These are phyloP conservation scores for Heterocephalus glaber DNA, from an alignment of 2,113 vertebrate genomes.

Conservation along the genomic window DNA sequence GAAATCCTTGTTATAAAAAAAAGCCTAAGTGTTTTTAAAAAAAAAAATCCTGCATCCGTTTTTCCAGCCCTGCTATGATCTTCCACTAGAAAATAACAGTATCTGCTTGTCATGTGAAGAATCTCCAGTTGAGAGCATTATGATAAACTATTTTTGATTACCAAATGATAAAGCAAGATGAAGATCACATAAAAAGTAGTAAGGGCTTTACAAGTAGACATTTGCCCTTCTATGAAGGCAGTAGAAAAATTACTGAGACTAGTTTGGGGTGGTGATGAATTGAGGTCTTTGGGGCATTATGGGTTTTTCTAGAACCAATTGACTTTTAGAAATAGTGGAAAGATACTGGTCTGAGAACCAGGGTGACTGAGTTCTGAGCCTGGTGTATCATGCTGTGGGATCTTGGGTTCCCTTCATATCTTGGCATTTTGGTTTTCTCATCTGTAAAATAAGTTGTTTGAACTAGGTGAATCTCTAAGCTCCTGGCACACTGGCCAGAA, in stretches of 20 bases:
- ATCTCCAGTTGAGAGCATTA: not conserved
- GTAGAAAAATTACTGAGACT: constrained; percentile 48
- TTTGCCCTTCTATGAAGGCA: not conserved
- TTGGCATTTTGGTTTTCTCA: not conserved
- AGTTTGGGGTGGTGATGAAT: not conserved
- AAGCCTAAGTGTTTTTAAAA: not conserved
- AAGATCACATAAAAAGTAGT: not conserved
- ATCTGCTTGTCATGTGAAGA: not conserved
- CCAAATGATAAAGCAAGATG: constrained; percentile 18
- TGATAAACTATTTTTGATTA: constrained; percentile 43
- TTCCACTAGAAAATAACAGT: constrained; percentile 17
- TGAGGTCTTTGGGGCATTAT: constrained; percentile 24
- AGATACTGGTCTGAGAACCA: not conserved
- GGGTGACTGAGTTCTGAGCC: not conserved
- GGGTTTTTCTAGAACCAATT: constrained; percentile 52
- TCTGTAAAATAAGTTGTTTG: not conserved
- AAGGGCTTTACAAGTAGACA: not conserved
- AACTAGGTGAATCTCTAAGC: not conserved
- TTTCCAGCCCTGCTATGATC: not conserved
- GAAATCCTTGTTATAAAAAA: constrained; percentile 48
- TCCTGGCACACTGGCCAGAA: not conserved
- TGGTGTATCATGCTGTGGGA: not conserved
- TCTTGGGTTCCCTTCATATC: not conserved
- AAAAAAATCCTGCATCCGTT: not conserved
- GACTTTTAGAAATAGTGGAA: not conserved